Evolutionary conservation across 2,113 vertebrate species (phyloP), one percentile per base, ranked within the genome.

Genomic region (Oryzias melastigma): DNA sequence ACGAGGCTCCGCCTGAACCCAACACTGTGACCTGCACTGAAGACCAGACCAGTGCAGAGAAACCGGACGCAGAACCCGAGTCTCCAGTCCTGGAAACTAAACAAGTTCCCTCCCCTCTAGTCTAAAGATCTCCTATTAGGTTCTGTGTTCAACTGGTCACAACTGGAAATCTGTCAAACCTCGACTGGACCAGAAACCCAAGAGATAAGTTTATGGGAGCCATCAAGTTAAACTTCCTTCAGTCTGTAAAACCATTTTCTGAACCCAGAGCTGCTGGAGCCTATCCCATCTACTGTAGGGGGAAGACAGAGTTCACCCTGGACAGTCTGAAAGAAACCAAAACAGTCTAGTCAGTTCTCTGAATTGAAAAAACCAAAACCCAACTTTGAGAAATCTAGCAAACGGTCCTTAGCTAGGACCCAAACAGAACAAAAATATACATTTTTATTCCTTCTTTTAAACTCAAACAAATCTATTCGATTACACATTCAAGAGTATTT

Each of bases 1-100:
- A 98, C 19, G 96, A 98, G 46, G 86, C 92, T 63, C 91, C 92
- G 46, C 80, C 91, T 80, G 97, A 98, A 81, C 92, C 83, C 49
- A 80, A 92, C 84, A 94, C 93, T 71, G 93, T 95, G 93, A 93
- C 93, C 74, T 67, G 67, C 66, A 86, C 92, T 25, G 95, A 96
- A 4, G 88, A 95, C 90, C 78, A 58, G 27, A 27, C 50, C 57
- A 29, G 74, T 14, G 83, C 42, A 52, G 69, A 77, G 0, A 0
- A 48, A 2, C 0, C 24, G 61, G 82, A 86, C 22, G 64, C 77
- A 25, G 82, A 85, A 8, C 64, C 19, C 1, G 81, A 83, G 17
- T 71, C 86, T 20, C 85, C 77, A 5, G 1, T 53, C 1, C 77
- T 88, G 72, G 85, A 88, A 56, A 88, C 87, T 50, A 88, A 77